Evolutionary conservation across 2,797 vertebrate genomes (phyloP).

Genomic region (Dipus sagitta): DNA sequence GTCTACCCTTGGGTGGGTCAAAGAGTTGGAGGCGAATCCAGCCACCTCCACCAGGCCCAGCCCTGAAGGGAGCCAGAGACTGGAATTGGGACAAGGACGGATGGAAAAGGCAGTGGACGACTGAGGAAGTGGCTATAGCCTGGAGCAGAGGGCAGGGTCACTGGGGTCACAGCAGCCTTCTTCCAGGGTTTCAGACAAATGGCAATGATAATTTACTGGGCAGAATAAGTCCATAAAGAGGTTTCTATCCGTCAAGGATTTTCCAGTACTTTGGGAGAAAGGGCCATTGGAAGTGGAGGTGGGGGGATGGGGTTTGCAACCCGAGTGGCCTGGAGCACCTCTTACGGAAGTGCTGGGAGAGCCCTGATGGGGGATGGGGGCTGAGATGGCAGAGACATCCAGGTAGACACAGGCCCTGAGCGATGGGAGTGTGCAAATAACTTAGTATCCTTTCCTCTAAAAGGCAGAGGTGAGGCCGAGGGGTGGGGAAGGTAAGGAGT

Average conservation of each 20-base stretch:
- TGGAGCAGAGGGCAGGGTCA: background rate
- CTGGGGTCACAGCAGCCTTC: background rate
- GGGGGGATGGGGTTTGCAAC: background rate
- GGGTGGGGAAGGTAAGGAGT: background rate
- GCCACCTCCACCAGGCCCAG: background rate
- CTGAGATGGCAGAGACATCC: background rate
- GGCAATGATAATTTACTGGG: background rate
- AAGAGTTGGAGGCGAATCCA: background rate
- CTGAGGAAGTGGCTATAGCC: background rate
- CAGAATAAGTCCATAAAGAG: background rate
- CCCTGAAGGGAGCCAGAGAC: background rate
- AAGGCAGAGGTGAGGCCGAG: background rate
- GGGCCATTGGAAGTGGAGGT: too few relatives aligned
- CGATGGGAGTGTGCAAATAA: background rate
- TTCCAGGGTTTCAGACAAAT: constrained; percentile 7
- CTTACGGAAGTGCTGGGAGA: background rate
- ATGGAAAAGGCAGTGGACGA: background rate
- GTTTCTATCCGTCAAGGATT: background rate
- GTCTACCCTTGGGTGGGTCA: background rate
- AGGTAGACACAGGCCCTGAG: background rate
- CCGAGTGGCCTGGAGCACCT: background rate
- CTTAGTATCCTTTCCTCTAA: background rate
- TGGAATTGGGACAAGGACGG: background rate
- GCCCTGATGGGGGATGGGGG: background rate
- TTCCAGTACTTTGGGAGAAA: background rate